Base-by-base conservation (phyloP, 2,113 vertebrate genomes). In the Eulemur macaco region DNA sequence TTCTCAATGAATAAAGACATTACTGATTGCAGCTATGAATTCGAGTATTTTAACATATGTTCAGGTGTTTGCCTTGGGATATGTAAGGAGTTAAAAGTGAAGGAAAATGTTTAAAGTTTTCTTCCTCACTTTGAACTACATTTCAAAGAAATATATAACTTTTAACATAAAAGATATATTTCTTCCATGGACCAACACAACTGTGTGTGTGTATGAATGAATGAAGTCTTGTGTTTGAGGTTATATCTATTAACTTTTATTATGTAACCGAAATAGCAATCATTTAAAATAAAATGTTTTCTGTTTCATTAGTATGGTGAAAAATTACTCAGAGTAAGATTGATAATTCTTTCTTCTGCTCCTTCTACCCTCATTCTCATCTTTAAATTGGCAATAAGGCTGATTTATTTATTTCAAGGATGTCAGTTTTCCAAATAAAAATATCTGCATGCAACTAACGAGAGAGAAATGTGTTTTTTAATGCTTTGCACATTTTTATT, bases 1-100 rank as follows among this genome's bases (percentile, higher is more conserved):
- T 92, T 97, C 86, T 95, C 96, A 86, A 21, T 97, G 96, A 91
- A 96, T 96, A 98, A 98, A 94, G 96, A 63, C 78, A 80, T 83
- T 95, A 90, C 85, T 97, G 95, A 96, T 31, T 81, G 39, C 50
- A 91, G 76, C 69, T 92, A 73, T 94, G 93, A 84, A 85, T 95
- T 54, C 5, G 0, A 69, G 69, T 80, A 54, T 91, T 95, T 95
- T 90, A 63, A 89, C 50, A 42, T 86, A 83, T 42, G 56, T 54
- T 86, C 86, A 86, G 25, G 76, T 96, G 69, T 96, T 96, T 97
- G 63, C 78, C 94, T 86, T 97, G 86, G 78, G 87, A 54, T 64
- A 42, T 52, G 12, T 77, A 83, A 88, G 60, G 78, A 84, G 66
- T 93, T 92, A 95, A 95, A 96, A 91, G 52, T 94, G 39, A 94